Conservation (phyloP, 2,888 invertebrate genomes). For the Conistra vaccinii region DNA sequence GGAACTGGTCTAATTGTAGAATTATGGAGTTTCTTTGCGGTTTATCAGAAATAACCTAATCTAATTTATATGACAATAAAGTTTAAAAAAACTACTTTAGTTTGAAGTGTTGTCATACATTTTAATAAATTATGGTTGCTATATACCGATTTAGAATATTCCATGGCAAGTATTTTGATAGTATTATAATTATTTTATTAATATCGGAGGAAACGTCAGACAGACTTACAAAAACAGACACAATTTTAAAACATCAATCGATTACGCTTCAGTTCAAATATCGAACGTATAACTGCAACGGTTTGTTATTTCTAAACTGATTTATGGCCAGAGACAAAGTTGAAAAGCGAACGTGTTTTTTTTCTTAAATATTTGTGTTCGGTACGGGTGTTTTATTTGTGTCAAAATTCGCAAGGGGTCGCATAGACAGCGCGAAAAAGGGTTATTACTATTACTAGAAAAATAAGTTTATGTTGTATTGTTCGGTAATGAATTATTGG, state of each 20-base stretch:
- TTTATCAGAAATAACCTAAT: neutral
- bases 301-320: slow-evolving; percentile 87
- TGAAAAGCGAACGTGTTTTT: slow-evolving; percentile 81
- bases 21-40: neutral
- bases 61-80: neutral
- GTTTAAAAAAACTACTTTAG: neutral
- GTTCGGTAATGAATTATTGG: slow-evolving; percentile 90
- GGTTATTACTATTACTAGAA: slow-evolving; percentile 89
- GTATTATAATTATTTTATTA: neutral
- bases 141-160: neutral
- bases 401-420: slow-evolving; percentile 89
- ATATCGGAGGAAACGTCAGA: neutral
- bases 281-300: slow-evolving; percentile 81
- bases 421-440: slow-evolving; percentile 85
- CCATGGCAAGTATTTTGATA: neutral
- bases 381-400: slow-evolving; percentile 90
- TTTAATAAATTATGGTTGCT: neutral
- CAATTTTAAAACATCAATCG: slow-evolving; percentile 71
- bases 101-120: neutral
- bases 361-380: slow-evolving; percentile 89
- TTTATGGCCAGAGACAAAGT: slow-evolving; percentile 88
- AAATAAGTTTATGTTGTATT: slow-evolving; percentile 87
- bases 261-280: slow-evolving; percentile 86
- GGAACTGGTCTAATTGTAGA: slow-evolving; percentile 31
- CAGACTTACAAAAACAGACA: neutral